Conservation (phyloP, 2,797 vertebrate species). For the Molossus alvarezi region DNA sequence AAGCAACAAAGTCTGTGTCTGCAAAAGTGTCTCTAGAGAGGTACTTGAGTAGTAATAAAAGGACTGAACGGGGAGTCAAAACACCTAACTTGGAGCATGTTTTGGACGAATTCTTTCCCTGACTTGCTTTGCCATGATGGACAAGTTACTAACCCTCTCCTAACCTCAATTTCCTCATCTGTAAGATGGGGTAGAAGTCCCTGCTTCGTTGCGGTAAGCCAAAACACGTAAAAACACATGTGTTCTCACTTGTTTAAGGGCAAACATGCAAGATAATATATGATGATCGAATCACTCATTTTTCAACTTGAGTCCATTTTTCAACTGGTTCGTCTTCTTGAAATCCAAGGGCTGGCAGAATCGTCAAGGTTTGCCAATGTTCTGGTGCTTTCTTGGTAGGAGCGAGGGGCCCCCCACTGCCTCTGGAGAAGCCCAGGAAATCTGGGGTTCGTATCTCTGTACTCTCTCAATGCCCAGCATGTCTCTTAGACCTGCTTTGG, state of each 20-base stretch:
- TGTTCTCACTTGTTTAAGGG: not conserved
- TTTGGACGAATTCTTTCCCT: not conserved
- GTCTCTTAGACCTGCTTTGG: not conserved
- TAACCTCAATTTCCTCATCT: not conserved
- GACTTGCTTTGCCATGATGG: not conserved
- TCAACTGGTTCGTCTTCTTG: not conserved
- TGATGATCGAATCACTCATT: not conserved
- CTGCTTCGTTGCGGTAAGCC: not conserved
- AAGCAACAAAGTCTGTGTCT: not conserved
- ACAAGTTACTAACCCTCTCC: not conserved
- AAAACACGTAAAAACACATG: not conserved
- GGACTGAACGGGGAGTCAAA: not conserved
- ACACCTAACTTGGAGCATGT: not conserved
- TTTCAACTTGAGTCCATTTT: not conserved
- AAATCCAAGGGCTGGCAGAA: not conserved
- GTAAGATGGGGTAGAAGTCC: not conserved
- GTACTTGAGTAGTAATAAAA: not conserved
- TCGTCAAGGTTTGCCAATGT: not conserved
- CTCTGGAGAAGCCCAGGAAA: not conserved
- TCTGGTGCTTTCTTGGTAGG: not conserved
- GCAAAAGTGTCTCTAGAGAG: not conserved
- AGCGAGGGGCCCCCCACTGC: not conserved
- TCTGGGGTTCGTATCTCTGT: accelerated
- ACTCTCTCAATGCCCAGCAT: not conserved
- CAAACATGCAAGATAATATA: not conserved